Evolutionary conservation across 1,140 invertebrate species (phyloP).

Genomic region (Platyscapa corneri): DNA sequence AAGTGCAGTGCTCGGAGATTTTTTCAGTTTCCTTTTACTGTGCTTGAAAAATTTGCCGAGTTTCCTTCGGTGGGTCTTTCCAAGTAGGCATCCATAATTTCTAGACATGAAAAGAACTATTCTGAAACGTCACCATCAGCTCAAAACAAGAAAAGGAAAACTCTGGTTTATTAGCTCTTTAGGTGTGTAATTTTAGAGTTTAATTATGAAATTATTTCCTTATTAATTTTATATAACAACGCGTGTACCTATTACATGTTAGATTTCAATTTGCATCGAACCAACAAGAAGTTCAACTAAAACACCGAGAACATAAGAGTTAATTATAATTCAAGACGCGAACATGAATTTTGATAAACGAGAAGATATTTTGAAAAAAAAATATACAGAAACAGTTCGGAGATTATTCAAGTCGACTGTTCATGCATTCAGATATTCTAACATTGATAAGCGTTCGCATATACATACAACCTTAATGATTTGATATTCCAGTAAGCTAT

Average conservation of each 20-base stretch:
- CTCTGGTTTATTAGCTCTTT: not conserved
- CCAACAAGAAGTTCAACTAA: not conserved
- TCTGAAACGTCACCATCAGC: not conserved
- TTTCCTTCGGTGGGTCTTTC: not conserved
- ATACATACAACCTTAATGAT: conserved; percentile 6
- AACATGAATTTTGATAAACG: conserved; percentile 10
- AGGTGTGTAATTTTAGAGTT: not conserved
- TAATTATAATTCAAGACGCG: not conserved
- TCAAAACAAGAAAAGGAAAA: not conserved
- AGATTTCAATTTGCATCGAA: not conserved
- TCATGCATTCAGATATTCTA: conserved; percentile 19
- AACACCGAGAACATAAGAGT: not conserved
- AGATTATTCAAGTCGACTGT: conserved; percentile 6
- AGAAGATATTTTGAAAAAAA: conserved; percentile 17
- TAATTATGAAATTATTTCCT: not conserved
- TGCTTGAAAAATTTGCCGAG: not conserved
- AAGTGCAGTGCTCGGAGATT: not conserved
- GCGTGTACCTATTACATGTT: not conserved
- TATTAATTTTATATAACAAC: not conserved
- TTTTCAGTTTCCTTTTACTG: not conserved
- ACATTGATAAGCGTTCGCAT: not conserved
- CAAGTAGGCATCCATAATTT: not conserved
- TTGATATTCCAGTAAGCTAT: conserved; percentile 10
- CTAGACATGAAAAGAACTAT: not conserved
- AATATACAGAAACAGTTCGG: conserved; percentile 4